Percentiles rank a stretch among this genome's conserved stretches.
Evolutionary conservation across 1,140 invertebrate species (phyloP).

Genomic region (Trichoplusia ni): DNA sequence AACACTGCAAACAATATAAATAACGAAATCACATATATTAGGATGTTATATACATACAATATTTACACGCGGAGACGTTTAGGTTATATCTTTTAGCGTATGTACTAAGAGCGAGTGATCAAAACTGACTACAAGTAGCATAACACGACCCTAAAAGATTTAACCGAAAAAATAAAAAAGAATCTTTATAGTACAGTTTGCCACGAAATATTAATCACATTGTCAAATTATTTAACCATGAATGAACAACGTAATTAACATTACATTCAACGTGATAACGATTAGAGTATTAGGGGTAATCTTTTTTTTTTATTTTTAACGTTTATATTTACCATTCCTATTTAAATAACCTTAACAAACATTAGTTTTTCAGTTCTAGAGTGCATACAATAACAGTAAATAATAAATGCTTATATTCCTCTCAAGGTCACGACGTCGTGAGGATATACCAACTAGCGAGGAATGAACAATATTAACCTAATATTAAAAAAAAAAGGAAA

Average conservation of each 20-base stretch:
- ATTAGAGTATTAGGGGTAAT: neutral
- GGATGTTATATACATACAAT: conserved; percentile 13
- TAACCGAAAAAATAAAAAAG: conserved; percentile 1
- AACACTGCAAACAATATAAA: conserved; percentile 24
- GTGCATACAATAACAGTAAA: conserved; percentile 22
- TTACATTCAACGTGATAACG: neutral
- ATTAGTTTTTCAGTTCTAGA: conserved; percentile 17
- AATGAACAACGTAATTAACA: no score
- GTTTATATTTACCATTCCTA: conserved; percentile 4
- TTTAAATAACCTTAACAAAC: conserved; percentile 13
- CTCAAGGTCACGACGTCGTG: conserved; percentile 1
- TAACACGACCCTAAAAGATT: conserved; percentile 1
- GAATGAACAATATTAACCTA: conserved; percentile 29
- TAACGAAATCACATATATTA: neutral
- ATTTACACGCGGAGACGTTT: conserved; percentile 1
- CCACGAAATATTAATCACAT: conserved; percentile 2
- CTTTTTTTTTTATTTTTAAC: conserved; percentile 15
- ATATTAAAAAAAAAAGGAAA: conserved; percentile 19
- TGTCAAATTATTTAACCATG: no score
- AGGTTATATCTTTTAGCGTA: neutral
- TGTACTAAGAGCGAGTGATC: neutral
- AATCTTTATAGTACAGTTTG: conserved; percentile 12
- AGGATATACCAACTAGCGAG: conserved; percentile 18
- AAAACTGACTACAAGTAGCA: no score
- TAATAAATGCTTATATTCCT: conserved; percentile 28